Evolutionary conservation across 2,888 invertebrate species (phyloP).

Genomic region (Drosophila formosana): DNA sequence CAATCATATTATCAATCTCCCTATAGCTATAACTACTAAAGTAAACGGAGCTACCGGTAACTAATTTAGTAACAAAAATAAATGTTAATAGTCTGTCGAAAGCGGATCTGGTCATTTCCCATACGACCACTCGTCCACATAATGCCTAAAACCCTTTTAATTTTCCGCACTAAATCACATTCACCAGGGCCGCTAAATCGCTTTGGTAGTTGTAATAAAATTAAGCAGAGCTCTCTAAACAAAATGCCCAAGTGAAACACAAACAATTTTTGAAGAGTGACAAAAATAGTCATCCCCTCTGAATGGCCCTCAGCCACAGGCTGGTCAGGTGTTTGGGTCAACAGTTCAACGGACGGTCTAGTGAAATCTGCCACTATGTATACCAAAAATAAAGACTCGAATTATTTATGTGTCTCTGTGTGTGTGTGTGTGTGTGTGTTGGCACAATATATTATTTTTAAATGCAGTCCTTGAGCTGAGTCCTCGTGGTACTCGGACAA

Average conservation of each 20-base stretch:
- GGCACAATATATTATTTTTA: constrained; percentile 53
- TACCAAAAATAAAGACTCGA: constrained; percentile 27
- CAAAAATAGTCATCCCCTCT: constrained; percentile 29
- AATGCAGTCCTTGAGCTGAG: constrained; percentile 27
- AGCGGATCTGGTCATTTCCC: constrained; percentile 33
- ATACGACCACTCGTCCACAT: constrained; percentile 24
- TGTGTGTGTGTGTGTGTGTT: constrained; percentile 19
- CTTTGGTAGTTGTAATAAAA: constrained; percentile 37
- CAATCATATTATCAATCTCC: too few species aligned
- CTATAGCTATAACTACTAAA: too few species aligned
- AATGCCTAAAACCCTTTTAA: constrained; percentile 39
- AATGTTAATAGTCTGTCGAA: not conserved
- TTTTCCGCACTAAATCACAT: constrained; percentile 52
- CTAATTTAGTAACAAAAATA: too few species aligned
- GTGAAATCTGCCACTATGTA: constrained; percentile 31
- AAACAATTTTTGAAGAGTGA: constrained; percentile 29
- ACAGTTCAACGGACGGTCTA: constrained; percentile 40
- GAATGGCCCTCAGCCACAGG: not conserved
- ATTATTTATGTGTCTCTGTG: constrained; percentile 10
- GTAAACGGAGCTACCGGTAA: too few species aligned
- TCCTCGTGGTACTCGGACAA: constrained; percentile 13
- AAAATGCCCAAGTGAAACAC: constrained; percentile 16
- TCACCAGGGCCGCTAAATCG: constrained; percentile 1
- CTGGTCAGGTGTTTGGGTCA: constrained; percentile 61
- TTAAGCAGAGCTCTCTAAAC: constrained; percentile 32